Base-by-base conservation (phyloP, 2,113 vertebrate species). In the Colius striatus region DNA sequence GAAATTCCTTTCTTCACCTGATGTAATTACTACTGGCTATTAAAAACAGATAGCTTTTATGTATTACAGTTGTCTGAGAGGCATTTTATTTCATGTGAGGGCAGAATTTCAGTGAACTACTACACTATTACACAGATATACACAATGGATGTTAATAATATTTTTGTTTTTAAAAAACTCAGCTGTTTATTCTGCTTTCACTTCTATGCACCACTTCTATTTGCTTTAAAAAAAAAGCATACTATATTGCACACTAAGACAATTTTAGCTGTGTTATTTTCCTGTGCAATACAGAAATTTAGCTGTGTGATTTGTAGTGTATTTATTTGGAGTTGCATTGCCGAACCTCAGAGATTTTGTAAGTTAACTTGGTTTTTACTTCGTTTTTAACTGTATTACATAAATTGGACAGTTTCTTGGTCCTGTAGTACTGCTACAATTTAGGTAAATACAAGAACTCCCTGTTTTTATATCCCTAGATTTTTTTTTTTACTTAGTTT, bases 1-100 rank as follows among this genome's bases (percentile, higher is more conserved):
- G n/a, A 66, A 43, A 92, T 79, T 93, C 70, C 62, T 96, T 93
- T 94, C 84, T 89, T 94, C 86, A 79, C 47, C 29, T 48, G 30
- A 34, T 78, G 22, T 86, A 87, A 76, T 84, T 93, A 75, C 47
- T 57, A 32, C 36, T 50, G 41, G 50, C 76, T 94, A 41, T 88
- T 72, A 92, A 86, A 88, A 60, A 0, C 36, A 75, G 60, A 87
- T 38, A 38, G 27, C 41, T 87, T 41, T 71, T 78, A 27, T 36
- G 14, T n/a, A 54, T 65, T 84, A 51, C 30, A 54, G 5, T 21
- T 61, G 36, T 62, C 60, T 88, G 62, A 81, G 41, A 60, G 48
- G 60, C 10, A 45, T 80, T 74, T 74, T 63, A 60, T 93, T 93
- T 84, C 83, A 60, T 23, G 41, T 19, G n/a, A 51, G 26, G 77